These are phyloP conservation scores for Helobdella robusta DNA, from an alignment of 2,888 invertebrate genomes.

Conservation along the genomic window DNA sequence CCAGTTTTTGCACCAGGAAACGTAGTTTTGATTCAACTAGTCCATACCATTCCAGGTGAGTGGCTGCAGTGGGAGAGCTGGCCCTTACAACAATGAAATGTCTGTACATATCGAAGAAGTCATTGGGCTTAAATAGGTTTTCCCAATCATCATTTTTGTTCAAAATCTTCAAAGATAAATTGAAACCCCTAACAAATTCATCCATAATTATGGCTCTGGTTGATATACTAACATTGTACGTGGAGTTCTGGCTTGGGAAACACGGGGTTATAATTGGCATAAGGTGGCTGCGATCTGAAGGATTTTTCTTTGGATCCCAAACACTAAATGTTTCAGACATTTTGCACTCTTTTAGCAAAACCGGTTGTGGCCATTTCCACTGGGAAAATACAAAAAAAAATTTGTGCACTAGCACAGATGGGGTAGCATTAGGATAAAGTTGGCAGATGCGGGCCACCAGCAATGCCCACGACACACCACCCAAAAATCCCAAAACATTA, in stretches of 20 bases:
- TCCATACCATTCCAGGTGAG: constrained; percentile 59
- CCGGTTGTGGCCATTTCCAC: constrained; percentile 98
- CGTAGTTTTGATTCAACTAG: constrained; percentile 91
- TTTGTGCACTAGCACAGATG: constrained; percentile 88
- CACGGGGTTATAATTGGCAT: constrained; percentile 99
- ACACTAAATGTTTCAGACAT: constrained; percentile 54
- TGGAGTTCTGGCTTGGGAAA: constrained; percentile 98
- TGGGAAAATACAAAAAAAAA: constrained; percentile 95
- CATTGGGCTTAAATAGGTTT: constrained; percentile 81
- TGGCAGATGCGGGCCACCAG: constrained; percentile 95
- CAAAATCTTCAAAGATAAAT: constrained; percentile 58
- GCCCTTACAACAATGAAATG: constrained; percentile 20
- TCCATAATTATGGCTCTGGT: constrained; percentile 84
- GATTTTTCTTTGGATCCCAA: constrained; percentile 72
- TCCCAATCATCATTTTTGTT: constrained; percentile 76
- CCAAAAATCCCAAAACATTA: constrained; percentile 91
- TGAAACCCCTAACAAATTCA: constrained; percentile 64
- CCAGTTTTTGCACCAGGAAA: constrained; percentile 77
- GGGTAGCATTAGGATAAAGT: constrained; percentile 89
- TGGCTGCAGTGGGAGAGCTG: no score
- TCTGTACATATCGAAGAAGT: constrained; percentile 75
- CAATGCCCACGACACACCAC: constrained; percentile 99
- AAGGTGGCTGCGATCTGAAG: constrained; percentile 62
- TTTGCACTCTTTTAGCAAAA: constrained; percentile 70
- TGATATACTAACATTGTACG: constrained; percentile 90